These are phyloP conservation scores for Sialis lutaria DNA, from an alignment of 2,888 invertebrate genomes.

Conservation along the genomic window DNA sequence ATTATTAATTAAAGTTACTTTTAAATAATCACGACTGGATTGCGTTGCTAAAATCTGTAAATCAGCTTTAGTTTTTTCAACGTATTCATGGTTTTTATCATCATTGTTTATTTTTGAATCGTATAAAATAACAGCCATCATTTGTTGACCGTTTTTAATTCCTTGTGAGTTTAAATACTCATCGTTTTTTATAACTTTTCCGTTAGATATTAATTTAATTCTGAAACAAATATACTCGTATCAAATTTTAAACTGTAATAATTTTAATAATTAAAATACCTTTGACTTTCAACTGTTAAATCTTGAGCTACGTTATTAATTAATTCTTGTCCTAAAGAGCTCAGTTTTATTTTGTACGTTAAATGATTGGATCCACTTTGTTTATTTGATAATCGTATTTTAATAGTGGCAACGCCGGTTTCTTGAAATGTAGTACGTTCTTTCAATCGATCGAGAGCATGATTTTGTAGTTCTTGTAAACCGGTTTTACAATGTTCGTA, in stretches of 20 bases:
- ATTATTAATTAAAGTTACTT: slow-evolving; percentile 15
- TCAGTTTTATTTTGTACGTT: slow-evolving; percentile 37
- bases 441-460: slow-evolving; percentile 53
- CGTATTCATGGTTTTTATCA: slow-evolving; percentile 14
- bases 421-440: slow-evolving; percentile 49
- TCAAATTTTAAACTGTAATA: background rate
- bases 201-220: slow-evolving; percentile 49
- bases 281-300: slow-evolving; percentile 17
- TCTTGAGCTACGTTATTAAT: slow-evolving; percentile 32
- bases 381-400: slow-evolving; percentile 42
- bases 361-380: slow-evolving; percentile 30
- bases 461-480: slow-evolving; percentile 42
- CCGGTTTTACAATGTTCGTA: slow-evolving; percentile 32
- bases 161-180: slow-evolving; percentile 35
- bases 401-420: slow-evolving; percentile 55
- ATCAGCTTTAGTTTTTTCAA: slow-evolving; percentile 22
- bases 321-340: slow-evolving; percentile 33
- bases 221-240: slow-evolving; percentile 20
- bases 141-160: slow-evolving; percentile 47
- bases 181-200: slow-evolving; percentile 39
- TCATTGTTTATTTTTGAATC: slow-evolving; percentile 20
- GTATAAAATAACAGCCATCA: slow-evolving; percentile 36
- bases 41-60: slow-evolving; percentile 26
- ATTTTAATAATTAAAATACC: slow-evolving; percentile 3
- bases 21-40: slow-evolving; percentile 25